Base-by-base conservation (phyloP, 2,888 invertebrate species). In the Ctenicera cuprea region DNA sequence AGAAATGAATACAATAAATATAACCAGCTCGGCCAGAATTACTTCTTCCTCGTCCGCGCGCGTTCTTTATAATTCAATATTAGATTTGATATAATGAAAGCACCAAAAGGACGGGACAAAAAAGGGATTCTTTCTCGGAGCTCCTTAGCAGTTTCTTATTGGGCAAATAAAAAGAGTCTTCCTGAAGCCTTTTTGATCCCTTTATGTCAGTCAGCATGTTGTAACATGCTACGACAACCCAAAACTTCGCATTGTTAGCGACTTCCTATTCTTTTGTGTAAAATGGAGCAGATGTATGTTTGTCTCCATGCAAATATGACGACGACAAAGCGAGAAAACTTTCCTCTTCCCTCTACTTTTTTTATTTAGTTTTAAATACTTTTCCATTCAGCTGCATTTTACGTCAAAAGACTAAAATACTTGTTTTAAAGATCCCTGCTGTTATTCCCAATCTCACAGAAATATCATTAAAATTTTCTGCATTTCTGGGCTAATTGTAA, bases 191-290 rank as follows among this genome's bases (percentile, higher is more conserved):
- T 52, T 54, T 63, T 63, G 62, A 70, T 54, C 41, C 61, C 63
- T 70, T 70, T 70, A 54, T 70, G 62, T 70, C 52, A 64, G 70
- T 57, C 70, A 30, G 54, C 65, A 30, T 48, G 71, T 64, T 65
- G 54, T 59, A 65, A 71, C 65, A 63, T 71, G 59, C 64, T 61
- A 14, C 61, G 65, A 71, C 65, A 66, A 65, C 48, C 64, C 57
- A 57, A 71, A 71, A 71, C 59, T 71, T 66, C 48, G 59, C 65
- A 65, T 71, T 71, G 71, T 71, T 71, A 50, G 65, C 59, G 57
- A 71, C 71, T 71, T 71, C 71, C 71, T 71, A 70, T 70, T 70
- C 70, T 70, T 70, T 71, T 71, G 66, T 65, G 41, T 14, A n/a
- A 20, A 33, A 59, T 45, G 26, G 48, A 59, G 71, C 71, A 71